Percentiles rank a stretch among this genome's conserved stretches.
Evolutionary conservation across 23 tunicate species (phyloP).

Genomic region (Trididemnum clinides): DNA sequence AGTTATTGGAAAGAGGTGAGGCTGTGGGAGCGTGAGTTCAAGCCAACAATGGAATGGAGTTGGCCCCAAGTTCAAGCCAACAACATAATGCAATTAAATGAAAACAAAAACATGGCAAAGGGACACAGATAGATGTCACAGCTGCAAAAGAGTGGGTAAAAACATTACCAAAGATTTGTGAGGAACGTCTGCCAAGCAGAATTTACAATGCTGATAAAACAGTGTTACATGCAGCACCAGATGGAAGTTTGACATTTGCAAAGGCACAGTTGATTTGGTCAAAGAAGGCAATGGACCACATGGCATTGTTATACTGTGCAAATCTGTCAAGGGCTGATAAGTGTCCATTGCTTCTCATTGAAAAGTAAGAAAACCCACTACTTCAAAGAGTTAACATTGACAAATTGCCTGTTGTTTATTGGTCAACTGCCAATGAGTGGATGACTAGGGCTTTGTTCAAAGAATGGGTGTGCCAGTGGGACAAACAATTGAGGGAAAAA

Average conservation of each 20-base stretch:
- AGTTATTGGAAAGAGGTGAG: too few relatives aligned
- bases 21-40: too few relatives aligned
- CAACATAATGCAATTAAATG: too few relatives aligned
- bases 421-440: constrained; percentile 10
- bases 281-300: constrained; percentile 8
- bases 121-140: too few relatives aligned
- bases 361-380: neutral
- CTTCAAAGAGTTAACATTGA: neutral
- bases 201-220: constrained; percentile 20
- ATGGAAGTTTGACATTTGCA: too few relatives aligned
- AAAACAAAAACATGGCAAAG: neutral
- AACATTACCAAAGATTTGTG: neutral
- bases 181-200: neutral
- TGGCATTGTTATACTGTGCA: neutral
- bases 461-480: neutral
- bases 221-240: neutral
- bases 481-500: too few relatives aligned
- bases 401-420: neutral
- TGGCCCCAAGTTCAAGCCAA: neutral
- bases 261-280: constrained; percentile 5
- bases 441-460: constrained; percentile 5
- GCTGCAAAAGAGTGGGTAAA: too few relatives aligned
- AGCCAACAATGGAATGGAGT: neutral
- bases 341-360: too few relatives aligned
- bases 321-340: neutral